Base-by-base conservation (phyloP, 2,113 vertebrate species). In the Pseudonaja textilis region DNA sequence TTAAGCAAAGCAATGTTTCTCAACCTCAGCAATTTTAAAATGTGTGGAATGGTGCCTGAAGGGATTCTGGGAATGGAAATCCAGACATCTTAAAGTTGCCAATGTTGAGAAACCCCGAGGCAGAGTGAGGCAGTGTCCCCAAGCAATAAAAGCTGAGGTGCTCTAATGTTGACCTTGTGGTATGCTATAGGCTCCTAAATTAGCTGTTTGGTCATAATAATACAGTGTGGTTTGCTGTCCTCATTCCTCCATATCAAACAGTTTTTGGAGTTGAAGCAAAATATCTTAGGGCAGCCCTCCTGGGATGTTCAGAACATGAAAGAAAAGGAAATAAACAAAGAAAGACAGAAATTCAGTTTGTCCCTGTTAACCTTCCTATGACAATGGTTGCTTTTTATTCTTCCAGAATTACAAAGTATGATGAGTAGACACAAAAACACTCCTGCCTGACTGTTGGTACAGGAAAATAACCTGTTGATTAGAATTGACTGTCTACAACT, bases 381-480 rank as follows among this genome's bases (percentile, higher is more conserved):
- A 23, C 6, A 23, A 47, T 34, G 0, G 10, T 86, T 87, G 55
- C 1, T 87, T 87, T 55, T n/a, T 0, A 0, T 90, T 94, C 90
- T 85, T 94, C 55, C 0, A 2, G 94, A 94, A 25, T 18, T 50
- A 85, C 55, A 88, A 89, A 50, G 74, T 93, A 56, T 64, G 88
- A 93, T 81, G 69, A 94, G 45, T 88, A 14, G 42, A 86, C 3
- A 61, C 92, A 91, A 9, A 45, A 47, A 86, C 39, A 54, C 93
- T 59, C 94, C 81, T 91, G 93, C 9, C 81, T 96, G 89, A 92
- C 18, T 93, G 39, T 74, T 88, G 90, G 91, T 16, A 6, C 94
- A 94, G 45, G 92, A 61, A 18, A 64, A 85, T 92, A 91, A 3
- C 3, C 12, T 93, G 92, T 94, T 90, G 90, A 94, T 85, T 91